These are phyloP conservation scores for Ciconia boyciana DNA, from an alignment of 2,113 vertebrate genomes.

Conservation along the genomic window DNA sequence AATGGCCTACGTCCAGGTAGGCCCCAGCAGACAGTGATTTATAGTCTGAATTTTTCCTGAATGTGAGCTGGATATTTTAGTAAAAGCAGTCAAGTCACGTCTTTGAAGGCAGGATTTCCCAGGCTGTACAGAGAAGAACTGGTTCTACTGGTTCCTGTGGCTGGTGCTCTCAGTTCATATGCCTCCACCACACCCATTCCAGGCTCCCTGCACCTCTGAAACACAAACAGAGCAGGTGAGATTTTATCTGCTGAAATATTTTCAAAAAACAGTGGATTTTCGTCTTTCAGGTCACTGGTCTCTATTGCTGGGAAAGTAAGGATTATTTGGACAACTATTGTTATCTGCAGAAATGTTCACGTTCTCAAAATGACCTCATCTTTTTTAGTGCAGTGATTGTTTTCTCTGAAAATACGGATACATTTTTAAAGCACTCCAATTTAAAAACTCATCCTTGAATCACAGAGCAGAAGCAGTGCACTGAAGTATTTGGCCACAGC, in stretches of 20 bases:
- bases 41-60: background rate
- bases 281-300: background rate
- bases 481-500: background rate
- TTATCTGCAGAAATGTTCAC: background rate
- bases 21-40: background rate
- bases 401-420: background rate
- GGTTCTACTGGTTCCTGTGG: constrained; percentile 44
- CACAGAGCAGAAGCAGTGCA: background rate
- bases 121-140: background rate
- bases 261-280: background rate
- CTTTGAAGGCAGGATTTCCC: constrained; percentile 54
- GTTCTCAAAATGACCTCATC: background rate
- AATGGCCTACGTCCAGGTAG: background rate
- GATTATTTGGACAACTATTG: background rate
- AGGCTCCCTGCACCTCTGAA: constrained; percentile 1
- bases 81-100: constrained; percentile 1
- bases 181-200: constrained; percentile 27
- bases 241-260: constrained; percentile 35
- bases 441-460: background rate
- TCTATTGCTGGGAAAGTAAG: background rate
- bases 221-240: background rate
- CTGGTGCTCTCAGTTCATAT: background rate
- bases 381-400: background rate
- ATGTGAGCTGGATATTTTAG: constrained; percentile 7
- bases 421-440: background rate